Evolutionary conservation across 2,797 vertebrate species (phyloP).

Genomic region (Ambastaia sidthimunki): DNA sequence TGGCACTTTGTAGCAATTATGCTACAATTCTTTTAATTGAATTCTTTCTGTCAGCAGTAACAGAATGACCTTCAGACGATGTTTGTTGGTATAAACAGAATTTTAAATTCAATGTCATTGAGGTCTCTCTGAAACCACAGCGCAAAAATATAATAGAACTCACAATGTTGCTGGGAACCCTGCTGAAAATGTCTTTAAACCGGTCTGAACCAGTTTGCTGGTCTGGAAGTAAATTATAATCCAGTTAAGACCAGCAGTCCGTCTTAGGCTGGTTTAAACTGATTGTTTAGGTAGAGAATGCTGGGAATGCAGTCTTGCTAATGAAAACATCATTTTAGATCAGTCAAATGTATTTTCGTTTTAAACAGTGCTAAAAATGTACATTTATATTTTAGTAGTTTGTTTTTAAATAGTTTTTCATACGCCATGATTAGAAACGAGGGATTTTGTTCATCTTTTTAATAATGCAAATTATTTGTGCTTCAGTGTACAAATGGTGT

Average conservation of each 20-base stretch:
- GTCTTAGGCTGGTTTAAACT: no score
- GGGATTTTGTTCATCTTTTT: neutral
- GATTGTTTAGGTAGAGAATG: no score
- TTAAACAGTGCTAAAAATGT: neutral
- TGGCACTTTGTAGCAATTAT: neutral
- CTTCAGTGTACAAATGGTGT: conserved; percentile 51
- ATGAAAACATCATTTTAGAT: neutral
- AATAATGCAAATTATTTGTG: conserved; percentile 16
- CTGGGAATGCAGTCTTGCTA: neutral
- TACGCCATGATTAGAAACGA: neutral
- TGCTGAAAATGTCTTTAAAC: no score
- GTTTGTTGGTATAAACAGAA: conserved; percentile 16
- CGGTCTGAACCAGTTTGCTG: neutral
- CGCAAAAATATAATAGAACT: neutral
- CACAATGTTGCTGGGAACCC: no score
- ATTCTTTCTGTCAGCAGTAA: conserved; percentile 25
- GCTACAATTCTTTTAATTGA: neutral
- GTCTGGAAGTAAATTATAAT: no score
- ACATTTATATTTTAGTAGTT: neutral
- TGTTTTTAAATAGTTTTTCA: neutral
- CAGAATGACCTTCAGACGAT: conserved; percentile 32
- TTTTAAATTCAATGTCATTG: conserved; percentile 1
- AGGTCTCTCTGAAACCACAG: neutral
- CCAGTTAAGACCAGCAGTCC: no score
- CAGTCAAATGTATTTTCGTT: neutral